Conservation (phyloP, 35 echinoderm and acorn worm genomes). For the Chiridota heheva region DNA sequence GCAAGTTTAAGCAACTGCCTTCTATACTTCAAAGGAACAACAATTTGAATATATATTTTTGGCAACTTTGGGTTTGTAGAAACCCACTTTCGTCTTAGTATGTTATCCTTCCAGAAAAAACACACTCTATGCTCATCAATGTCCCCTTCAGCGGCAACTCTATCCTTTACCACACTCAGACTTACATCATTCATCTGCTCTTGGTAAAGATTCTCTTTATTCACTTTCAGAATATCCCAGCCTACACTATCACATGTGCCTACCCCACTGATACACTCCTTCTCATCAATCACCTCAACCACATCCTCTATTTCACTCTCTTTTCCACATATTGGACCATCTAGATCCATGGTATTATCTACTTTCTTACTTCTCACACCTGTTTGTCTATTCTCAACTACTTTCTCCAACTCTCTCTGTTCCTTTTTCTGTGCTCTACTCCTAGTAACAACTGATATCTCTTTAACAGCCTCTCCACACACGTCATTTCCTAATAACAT, state of each 20-base stretch:
- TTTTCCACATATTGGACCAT: too few relatives aligned
- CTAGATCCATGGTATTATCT: too few relatives aligned
- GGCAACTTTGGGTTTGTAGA: background rate
- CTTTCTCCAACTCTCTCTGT: too few relatives aligned
- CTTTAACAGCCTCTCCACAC: too few relatives aligned
- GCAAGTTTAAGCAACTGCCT: background rate
- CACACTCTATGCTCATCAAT: background rate
- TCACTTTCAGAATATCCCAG: background rate
- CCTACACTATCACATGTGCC: background rate
- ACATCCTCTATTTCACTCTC: too few relatives aligned
- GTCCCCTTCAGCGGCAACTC: slow-evolving; percentile 1
- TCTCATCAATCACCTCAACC: too few relatives aligned
- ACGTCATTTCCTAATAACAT: too few relatives aligned
- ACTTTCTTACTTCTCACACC: too few relatives aligned
- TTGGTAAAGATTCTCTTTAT: background rate
- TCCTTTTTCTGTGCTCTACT: too few relatives aligned
- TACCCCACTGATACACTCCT: too few relatives aligned
- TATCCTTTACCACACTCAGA: background rate
- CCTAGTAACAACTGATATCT: too few relatives aligned
- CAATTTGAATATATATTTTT: background rate
- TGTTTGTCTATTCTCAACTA: too few relatives aligned
- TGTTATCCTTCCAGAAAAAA: slow-evolving; percentile 26
- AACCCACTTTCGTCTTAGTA: background rate
- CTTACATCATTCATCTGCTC: background rate
- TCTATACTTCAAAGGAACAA: background rate